Base-by-base conservation (phyloP, 2,888 invertebrate genomes). In the Eupithecia abbreviata region DNA sequence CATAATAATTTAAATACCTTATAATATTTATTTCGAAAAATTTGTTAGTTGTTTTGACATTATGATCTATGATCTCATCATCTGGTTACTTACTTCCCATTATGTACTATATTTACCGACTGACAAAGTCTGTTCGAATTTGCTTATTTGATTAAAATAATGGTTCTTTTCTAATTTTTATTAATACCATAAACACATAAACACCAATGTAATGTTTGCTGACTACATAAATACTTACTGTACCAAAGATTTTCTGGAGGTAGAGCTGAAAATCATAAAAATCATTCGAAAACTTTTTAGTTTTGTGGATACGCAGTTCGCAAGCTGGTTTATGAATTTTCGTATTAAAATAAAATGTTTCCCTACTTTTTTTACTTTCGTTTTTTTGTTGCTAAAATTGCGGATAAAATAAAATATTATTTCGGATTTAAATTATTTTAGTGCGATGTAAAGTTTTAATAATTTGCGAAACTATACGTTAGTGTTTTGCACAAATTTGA, bases 191-290 rank as follows among this genome's bases (percentile, higher is more conserved):
- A 4, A 49, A 49, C 4, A 49, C n/a, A n/a, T n/a, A n/a, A n/a
- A n/a, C n/a, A n/a, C n/a, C n/a, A n/a, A n/a, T n/a, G n/a, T n/a
- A n/a, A n/a, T n/a, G n/a, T n/a, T n/a, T n/a, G n/a, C n/a, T 58
- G 10, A 30, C 12, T 10, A 18, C 7, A 0, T 55, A 18, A 62
- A 30, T 62, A 62, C 62, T 62, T 62, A 58, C 58, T 18, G 10
- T 30, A 30, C 18, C 7, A 42, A 42, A 41, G 3, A 65, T 3
- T 4, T 41, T 65, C 41, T 41, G 65, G 30, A 41, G 10, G 65
- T 43, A 73, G 81, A 83, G 58, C 80, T 80, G 76, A 80, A 80
- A 80, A 72, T 67, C 80, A 80, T 80, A 58, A 77, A 77, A 69
- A 72, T 41, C 67, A 74, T 69, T 43, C 9, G 42, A 62, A 45